Evolutionary conservation across 2,113 vertebrate species (phyloP), one percentile per base, ranked within the genome.

Genomic region (Chitala chitala): DNA sequence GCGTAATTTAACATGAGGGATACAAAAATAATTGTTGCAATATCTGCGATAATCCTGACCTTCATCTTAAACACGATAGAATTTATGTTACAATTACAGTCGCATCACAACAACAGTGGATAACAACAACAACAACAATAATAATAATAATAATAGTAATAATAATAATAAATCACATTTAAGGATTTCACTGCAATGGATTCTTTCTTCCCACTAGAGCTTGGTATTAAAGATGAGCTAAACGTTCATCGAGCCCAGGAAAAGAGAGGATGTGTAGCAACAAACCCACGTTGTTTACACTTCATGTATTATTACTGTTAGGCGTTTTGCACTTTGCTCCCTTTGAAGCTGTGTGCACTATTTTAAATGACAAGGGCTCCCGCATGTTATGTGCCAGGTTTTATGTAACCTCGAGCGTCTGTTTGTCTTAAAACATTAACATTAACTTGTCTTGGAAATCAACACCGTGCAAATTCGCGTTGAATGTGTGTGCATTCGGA

Each of bases 221-320:
- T n/a, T n/a, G n/a, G n/a, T n/a, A n/a, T n/a, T n/a, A n/a, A n/a
- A n/a, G n/a, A n/a, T 74, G 82, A 84, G 85, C 75, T 80, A 81
- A 81, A 75, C 78, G 75, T 69, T 77, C 71, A 71, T 83, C 71
- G 76, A 82, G 78, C 82, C 55, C 61, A 79, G 79, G 86, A 79
- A 77, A 86, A 72, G 55, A 69, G 63, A 48, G 63, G 70, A 69
- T 78, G 79, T 84, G 84, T 82, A 87, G 86, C 82, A 86, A 82
- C 82, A 84, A 85, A 86, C 76, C 78, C 79, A 80, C 74, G 79
- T 71, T 79, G 78, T 87, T 90, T 88, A 87, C 64, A 2, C 70
- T 81, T 88, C 81, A 86, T 89, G 75, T 82, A 85, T 88, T 86
- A 87, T 87, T 85, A 80, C 85, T 84, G 76, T 76, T 76, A 80